Percentiles rank a stretch among this genome's conserved stretches.
Conservation (phyloP, 2,797 vertebrate genomes). For the Acrossocheilus fasciatus region DNA sequence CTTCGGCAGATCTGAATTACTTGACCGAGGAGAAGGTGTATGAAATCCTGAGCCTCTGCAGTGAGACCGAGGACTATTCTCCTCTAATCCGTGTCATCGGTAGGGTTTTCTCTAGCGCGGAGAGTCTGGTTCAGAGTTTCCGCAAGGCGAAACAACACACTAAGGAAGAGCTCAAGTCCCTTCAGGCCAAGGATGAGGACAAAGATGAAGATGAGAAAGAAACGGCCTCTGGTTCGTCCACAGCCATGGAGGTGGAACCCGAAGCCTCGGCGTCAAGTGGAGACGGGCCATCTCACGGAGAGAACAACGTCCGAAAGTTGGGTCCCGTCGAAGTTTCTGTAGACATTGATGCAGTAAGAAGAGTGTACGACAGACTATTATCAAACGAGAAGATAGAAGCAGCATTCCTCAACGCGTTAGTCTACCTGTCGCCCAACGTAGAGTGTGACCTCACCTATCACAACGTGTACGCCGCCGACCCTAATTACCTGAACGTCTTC, state of each 20-base stretch:
- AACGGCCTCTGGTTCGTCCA: constrained; percentile 79
- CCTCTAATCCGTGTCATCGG: constrained; percentile 91
- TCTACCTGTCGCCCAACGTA: constrained; percentile 95
- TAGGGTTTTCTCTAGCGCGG: constrained; percentile 92
- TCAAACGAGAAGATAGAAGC: constrained; percentile 92
- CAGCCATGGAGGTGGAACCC: constrained; percentile 85
- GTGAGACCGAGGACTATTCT: constrained; percentile 91
- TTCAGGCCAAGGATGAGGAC: constrained; percentile 98
- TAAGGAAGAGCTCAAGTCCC: constrained; percentile 86
- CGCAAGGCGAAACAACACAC: constrained; percentile 84
- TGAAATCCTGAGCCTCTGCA: constrained; percentile 89
- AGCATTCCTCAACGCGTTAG: constrained; percentile 93
- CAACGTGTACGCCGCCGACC: constrained; percentile 91
- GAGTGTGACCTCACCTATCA: constrained; percentile 98
- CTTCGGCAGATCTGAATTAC: constrained; percentile 86
- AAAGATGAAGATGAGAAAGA: constrained; percentile 91
- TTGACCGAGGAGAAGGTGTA: constrained; percentile 92
- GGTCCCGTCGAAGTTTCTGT: constrained; percentile 87
- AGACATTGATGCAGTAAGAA: constrained; percentile 90
- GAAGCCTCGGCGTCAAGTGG: constrained; percentile 83
- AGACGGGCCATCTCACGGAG: constrained; percentile 79
- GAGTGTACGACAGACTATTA: constrained; percentile 91
- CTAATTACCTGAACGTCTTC: constrained; percentile 97
- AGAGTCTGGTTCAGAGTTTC: constrained; percentile 93
- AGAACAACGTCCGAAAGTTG: constrained; percentile 77